Conservation (phyloP, 2,113 vertebrate genomes). For the Syngnathus floridae region DNA sequence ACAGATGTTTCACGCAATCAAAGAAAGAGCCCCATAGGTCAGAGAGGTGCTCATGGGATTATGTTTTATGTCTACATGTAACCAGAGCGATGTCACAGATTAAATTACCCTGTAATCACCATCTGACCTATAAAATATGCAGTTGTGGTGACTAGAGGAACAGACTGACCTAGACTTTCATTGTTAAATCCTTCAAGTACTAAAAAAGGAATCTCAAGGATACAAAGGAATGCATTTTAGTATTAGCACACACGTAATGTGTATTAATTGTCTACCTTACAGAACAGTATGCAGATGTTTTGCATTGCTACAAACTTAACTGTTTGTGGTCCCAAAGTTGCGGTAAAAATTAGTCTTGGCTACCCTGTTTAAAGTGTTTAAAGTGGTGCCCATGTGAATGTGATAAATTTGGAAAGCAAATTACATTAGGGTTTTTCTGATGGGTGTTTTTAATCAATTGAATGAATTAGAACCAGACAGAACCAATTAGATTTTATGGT, state of each 20-base stretch:
- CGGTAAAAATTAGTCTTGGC: too few species aligned
- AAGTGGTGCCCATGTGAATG: too few species aligned
- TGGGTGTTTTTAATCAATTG: too few species aligned
- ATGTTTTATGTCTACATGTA: conserved; percentile 27
- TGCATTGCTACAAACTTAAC: not conserved
- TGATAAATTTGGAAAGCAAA: too few species aligned
- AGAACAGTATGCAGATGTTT: not conserved
- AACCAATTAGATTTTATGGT: too few species aligned
- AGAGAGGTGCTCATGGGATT: conserved; percentile 26
- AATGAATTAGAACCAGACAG: too few species aligned
- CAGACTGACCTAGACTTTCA: conserved; percentile 1
- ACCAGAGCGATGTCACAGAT: conserved; percentile 34
- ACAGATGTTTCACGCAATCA: conserved; percentile 15
- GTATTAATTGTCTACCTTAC: not conserved
- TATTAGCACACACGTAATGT: not conserved
- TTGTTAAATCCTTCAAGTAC: not conserved
- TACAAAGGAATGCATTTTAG: conserved; percentile 1
- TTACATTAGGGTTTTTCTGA: too few species aligned
- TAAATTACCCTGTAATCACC: conserved; percentile 37
- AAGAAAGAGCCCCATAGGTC: conserved; percentile 19
- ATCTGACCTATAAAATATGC: conserved; percentile 35
- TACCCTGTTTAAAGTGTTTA: too few species aligned
- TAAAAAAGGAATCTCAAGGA: not conserved
- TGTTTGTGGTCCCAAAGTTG: too few species aligned
- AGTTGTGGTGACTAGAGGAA: conserved; percentile 6